Percentiles rank a stretch among this genome's conserved stretches.
These are phyloP conservation scores for Amiota communis DNA, from an alignment of 2,888 invertebrate species.

Conservation along the genomic window DNA sequence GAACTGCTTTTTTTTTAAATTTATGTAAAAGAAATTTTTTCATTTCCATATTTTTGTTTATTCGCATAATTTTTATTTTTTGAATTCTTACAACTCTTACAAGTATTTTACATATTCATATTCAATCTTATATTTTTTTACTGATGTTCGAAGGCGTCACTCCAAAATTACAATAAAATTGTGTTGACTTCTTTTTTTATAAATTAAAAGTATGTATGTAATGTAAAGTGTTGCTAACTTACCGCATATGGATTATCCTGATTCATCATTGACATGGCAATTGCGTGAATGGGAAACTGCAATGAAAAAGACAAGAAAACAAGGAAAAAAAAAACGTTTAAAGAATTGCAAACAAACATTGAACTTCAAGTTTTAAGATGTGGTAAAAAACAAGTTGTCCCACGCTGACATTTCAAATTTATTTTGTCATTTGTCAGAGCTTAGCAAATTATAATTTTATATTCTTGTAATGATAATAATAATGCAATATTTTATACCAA, in stretches of 20 bases:
- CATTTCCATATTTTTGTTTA: neutral
- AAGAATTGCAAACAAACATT: neutral
- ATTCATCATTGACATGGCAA: constrained; percentile 64
- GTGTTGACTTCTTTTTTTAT: neutral
- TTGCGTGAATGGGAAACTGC: constrained; percentile 43
- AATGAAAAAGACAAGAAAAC: constrained; percentile 30
- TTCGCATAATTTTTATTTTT: neutral
- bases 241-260: constrained; percentile 72
- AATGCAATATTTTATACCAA: no score
- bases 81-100: neutral
- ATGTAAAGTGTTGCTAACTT: constrained; percentile 50
- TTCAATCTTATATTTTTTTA: neutral
- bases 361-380: constrained; percentile 10
- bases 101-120: no score
- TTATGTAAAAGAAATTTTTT: neutral
- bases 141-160: neutral
- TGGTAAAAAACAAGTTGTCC: neutral
- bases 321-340: neutral
- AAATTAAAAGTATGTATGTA: neutral
- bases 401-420: constrained; percentile 12
- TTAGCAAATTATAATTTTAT: no score
- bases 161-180: neutral
- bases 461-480: no score
- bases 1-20: no score
- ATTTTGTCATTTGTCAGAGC: no score